phyloP scores from a whole-genome alignment of 2,113 vertebrate genomes.

The Siniperca chuatsi region DNA sequence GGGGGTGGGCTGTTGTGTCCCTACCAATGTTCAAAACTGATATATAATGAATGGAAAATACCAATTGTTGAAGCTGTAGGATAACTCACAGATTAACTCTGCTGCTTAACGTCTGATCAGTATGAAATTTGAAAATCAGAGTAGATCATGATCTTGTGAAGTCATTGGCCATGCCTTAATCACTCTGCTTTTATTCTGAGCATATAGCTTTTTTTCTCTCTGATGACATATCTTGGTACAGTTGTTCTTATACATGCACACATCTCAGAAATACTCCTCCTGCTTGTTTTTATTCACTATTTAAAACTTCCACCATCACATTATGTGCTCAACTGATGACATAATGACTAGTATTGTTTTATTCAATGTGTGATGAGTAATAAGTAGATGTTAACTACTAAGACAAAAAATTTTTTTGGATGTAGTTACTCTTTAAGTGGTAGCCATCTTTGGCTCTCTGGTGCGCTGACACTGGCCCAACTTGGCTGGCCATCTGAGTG shows the following conservation, averaged over 20 bases:
- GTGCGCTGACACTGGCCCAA: background rate
- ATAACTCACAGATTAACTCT: background rate
- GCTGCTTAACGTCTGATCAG: too few species aligned
- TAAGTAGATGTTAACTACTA: too few species aligned
- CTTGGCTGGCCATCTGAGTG: background rate
- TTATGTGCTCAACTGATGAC: too few species aligned
- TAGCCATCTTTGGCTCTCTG: background rate
- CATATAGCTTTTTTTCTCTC: background rate
- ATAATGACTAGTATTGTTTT: too few species aligned
- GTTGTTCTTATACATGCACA: background rate
- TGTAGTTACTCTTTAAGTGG: too few species aligned
- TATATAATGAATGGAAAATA: background rate
- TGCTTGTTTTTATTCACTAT: background rate
- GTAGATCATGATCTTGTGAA: background rate
- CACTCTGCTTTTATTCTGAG: background rate
- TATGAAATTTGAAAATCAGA: too few species aligned
- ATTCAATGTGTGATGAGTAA: too few species aligned
- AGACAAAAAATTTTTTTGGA: too few species aligned
- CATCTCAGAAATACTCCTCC: background rate
- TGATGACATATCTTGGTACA: background rate
- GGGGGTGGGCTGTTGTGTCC: too few species aligned
- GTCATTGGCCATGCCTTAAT: background rate
- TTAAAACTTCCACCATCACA: too few species aligned
- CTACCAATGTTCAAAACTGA: background rate
- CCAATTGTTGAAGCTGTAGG: background rate